Percentiles rank a stretch among this genome's conserved stretches.
Conservation (phyloP, 2,888 invertebrate species). For the Operophtera brumata region DNA sequence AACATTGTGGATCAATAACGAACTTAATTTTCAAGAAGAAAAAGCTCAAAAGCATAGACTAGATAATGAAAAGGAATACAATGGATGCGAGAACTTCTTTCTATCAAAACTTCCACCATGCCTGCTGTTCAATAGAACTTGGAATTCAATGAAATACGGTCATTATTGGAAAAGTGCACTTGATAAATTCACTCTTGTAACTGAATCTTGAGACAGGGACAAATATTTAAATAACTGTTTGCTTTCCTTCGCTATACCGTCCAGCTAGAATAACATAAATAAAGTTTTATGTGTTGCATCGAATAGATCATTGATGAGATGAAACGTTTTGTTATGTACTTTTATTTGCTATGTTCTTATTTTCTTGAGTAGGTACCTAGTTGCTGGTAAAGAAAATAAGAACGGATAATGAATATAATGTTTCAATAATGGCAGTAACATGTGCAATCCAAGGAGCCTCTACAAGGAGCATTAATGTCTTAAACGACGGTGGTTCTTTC, state of each 20-base stretch:
- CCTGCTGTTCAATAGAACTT: conserved; percentile 42
- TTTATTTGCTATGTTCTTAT: too few relatives aligned
- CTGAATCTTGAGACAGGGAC: conserved; percentile 35
- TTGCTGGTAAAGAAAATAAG: too few relatives aligned
- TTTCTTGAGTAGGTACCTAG: too few relatives aligned
- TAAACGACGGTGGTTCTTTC: too few relatives aligned
- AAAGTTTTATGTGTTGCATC: conserved; percentile 12
- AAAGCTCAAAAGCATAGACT: conserved; percentile 35
- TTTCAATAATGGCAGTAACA: too few relatives aligned
- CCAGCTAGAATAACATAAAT: conserved; percentile 18
- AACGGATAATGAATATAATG: too few relatives aligned
- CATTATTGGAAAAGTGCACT: conserved; percentile 43
- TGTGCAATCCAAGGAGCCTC: too few relatives aligned
- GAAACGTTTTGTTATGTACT: too few relatives aligned
- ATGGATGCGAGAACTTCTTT: conserved; percentile 30
- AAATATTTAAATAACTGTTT: conserved; percentile 34
- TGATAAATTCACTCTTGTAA: conserved; percentile 38
- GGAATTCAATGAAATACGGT: conserved; percentile 47
- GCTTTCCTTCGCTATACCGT: conserved; percentile 26
- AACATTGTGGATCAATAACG: conserved; percentile 33
- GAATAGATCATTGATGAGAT: background rate
- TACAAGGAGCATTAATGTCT: too few relatives aligned
- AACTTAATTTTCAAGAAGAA: conserved; percentile 40
- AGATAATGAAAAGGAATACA: conserved; percentile 43
- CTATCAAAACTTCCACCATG: conserved; percentile 44